These are phyloP conservation scores for Urocitellus parryii DNA, from an alignment of 2,113 vertebrate species.

Conservation along the genomic window DNA sequence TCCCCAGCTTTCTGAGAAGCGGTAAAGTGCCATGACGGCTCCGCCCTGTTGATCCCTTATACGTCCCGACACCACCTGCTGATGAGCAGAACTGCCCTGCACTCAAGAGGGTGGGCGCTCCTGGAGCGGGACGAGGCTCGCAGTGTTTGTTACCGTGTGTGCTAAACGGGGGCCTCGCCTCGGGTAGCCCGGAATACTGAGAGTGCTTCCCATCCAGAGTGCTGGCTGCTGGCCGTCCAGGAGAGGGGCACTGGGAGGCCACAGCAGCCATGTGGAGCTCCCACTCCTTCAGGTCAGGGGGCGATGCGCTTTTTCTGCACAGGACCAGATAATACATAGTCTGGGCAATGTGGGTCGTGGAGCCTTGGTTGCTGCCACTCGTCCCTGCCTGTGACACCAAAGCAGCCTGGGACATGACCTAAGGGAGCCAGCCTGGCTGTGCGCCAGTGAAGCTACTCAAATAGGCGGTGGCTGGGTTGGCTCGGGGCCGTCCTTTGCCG, in stretches of 20 bases:
- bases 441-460: too few relatives aligned
- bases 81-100: background rate
- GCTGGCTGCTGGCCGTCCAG: too few relatives aligned
- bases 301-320: background rate
- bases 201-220: background rate
- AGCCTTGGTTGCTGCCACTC: background rate
- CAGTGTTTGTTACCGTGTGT: background rate
- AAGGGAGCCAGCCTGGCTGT: background rate
- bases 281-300: background rate
- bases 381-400: background rate
- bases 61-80: constrained; percentile 50
- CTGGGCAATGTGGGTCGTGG: background rate
- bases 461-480: background rate
- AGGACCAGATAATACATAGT: background rate
- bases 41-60: background rate
- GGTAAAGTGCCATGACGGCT: accelerated
- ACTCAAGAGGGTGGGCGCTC: background rate
- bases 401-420: background rate
- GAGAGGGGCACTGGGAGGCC: too few relatives aligned
- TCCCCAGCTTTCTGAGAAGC: background rate
- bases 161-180: constrained; percentile 30
- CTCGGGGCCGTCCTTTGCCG: background rate
- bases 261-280: too few relatives aligned
- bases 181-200: constrained; percentile 15
- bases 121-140: background rate